Conservation (phyloP, 2,888 invertebrate genomes). For the Calameuta filiformis region DNA sequence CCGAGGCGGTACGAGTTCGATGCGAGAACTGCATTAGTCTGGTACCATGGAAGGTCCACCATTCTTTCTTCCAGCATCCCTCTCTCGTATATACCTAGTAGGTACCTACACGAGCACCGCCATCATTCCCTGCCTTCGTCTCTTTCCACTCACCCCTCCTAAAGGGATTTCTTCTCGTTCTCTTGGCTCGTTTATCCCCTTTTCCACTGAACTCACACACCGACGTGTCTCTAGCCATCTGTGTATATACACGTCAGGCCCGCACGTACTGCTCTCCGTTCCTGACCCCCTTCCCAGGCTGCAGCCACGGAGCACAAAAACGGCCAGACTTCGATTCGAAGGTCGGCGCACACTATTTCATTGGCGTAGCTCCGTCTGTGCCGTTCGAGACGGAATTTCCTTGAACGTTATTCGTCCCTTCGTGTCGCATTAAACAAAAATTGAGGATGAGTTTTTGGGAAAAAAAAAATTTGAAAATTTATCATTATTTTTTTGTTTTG, state of each 20-base stretch:
- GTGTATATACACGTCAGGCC: conserved; percentile 12
- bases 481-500: not conserved
- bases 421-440: not conserved
- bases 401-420: too few species aligned
- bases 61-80: conserved; percentile 12
- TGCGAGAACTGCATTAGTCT: conserved; percentile 22
- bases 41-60: not conserved
- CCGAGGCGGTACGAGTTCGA: conserved; percentile 15
- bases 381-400: not conserved
- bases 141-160: conserved; percentile 12
- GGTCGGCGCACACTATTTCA: conserved; percentile 55
- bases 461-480: not conserved
- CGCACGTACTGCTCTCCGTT: conserved; percentile 29
- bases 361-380: conserved; percentile 48
- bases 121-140: conserved; percentile 3
- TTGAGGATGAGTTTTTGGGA: not conserved
- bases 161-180: conserved; percentile 3
- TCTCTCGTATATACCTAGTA: conserved; percentile 4
- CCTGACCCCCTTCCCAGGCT: conserved; percentile 30
- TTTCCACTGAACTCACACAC: conserved; percentile 12
- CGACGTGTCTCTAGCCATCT: conserved; percentile 13
- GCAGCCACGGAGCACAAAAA: conserved; percentile 53
- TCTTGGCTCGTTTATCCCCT: conserved; percentile 13
- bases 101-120: not conserved
- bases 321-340: conserved; percentile 60